Percentiles rank a stretch among this genome's conserved stretches.
Evolutionary conservation across 2,113 vertebrate genomes (phyloP).

Genomic region (Equus przewalskii): DNA sequence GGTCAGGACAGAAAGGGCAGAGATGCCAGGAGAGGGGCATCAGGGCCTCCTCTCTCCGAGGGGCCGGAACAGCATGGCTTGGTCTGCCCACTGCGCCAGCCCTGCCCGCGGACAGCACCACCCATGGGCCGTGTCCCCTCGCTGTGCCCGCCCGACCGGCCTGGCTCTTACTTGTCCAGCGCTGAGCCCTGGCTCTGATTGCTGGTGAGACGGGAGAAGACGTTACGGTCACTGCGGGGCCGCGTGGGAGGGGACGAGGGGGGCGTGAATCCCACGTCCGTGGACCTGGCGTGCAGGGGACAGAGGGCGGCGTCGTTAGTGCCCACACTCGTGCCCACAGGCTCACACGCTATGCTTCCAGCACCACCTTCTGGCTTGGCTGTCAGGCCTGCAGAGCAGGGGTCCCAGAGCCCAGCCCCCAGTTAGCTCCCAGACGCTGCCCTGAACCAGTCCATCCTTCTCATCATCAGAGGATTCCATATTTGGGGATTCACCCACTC

Average conservation of each 20-base stretch:
- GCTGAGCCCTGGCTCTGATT: conserved; percentile 96
- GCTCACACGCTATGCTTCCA: background rate
- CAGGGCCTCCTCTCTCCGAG: background rate
- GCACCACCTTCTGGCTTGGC: background rate
- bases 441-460: background rate
- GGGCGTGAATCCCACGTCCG: conserved; percentile 94
- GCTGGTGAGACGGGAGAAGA: conserved; percentile 98
- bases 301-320: conserved; percentile 50
- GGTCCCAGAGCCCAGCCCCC: too few species aligned
- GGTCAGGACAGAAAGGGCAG: background rate
- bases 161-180: conserved; percentile 96
- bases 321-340: background rate
- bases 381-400: too few species aligned
- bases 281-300: conserved; percentile 88
- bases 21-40: too few species aligned
- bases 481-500: background rate
- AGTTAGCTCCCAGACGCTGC: rapidly evolving
- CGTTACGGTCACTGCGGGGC: conserved; percentile 96
- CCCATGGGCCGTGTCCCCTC: background rate
- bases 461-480: rapidly evolving
- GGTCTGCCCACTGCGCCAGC: background rate
- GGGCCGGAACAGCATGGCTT: too few species aligned
- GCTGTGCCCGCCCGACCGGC: background rate
- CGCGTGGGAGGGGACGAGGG: conserved; percentile 97
- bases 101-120: too few species aligned